Evolutionary conservation across 2,113 vertebrate species (phyloP), one percentile per base, ranked within the genome.

Genomic region (Ceyx margarethae): DNA sequence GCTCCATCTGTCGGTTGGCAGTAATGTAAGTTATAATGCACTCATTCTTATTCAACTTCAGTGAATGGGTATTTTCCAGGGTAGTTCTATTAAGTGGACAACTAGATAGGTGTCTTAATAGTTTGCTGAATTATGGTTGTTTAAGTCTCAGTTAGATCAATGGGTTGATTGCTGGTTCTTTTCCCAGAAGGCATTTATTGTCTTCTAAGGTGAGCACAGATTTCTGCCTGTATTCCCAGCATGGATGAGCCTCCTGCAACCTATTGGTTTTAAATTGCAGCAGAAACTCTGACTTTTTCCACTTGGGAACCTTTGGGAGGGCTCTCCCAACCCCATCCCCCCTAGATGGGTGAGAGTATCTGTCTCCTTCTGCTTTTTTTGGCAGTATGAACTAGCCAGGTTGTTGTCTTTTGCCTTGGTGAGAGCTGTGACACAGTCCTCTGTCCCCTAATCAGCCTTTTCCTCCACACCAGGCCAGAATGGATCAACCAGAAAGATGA

Each of bases 141-240:
- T 75, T 85, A 81, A 72, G 58, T 84, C 84, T 62, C 5, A 0
- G 74, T 57, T 78, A 83, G 91, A 94, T 90, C 78, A 51, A 91
- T 75, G 87, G 65, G 89, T 92, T 91, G 77, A 92, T 91, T 87
- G 90, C 89, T 95, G 82, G 83, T 96, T 95, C 95, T 94, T 95
- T 97, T 96, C 96, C 94, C 89, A 91, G 90, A 94, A 91, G 87
- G 72, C 96, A 96, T 97, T 96, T 96, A 96, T 96, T 96, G 91
- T 95, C 94, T 79, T 91, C 85, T 68, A 37, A 87, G 93, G 84
- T 73, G 57, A 94, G 74, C 28, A 54, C 5, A 0, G 77, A 91
- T 91, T 91, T 94, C 90, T 93, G 83, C 33, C 75, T 62, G 35
- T 75, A 33, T 79, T 65, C 78, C 92, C 83, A 74, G 72, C 43